Conservation (phyloP, 2,797 vertebrate genomes). For the Tokudaia tokunoshimensis region DNA sequence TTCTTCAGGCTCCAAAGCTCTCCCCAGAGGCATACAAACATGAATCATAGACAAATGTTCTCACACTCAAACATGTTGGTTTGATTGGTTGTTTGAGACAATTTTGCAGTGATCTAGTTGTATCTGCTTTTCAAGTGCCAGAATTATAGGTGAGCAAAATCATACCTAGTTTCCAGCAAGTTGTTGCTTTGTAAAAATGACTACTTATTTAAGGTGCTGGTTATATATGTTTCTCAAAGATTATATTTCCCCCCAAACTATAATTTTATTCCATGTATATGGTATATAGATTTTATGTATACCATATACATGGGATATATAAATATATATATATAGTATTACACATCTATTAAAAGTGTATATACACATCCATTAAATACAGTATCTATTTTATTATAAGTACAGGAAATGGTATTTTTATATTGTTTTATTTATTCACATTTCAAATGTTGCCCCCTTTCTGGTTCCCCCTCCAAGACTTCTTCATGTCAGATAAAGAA, state of each 20-base stretch:
- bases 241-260: conserved; percentile 39
- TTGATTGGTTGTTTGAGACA: not conserved
- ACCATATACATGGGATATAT: too few relatives aligned
- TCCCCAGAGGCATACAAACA: conserved; percentile 16
- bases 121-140: not conserved
- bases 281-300: not conserved
- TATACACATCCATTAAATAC: not conserved
- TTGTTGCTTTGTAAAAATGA: conserved; percentile 17
- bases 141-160: not conserved
- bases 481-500: not conserved
- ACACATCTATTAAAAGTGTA: not conserved
- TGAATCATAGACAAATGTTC: conserved; percentile 53
- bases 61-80: conserved; percentile 47
- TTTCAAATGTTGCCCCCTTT: not conserved
- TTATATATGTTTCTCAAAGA: not conserved
- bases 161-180: not conserved
- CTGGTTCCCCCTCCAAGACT: not conserved
- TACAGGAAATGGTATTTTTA: not conserved
- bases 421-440: not conserved
- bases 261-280: not conserved
- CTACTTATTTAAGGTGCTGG: conserved; percentile 15
- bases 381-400: not conserved
- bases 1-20: conserved; percentile 19
- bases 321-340: too few relatives aligned
- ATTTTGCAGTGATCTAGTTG: not conserved